A percentile compares a stretch with the other conserved stretches of the same genome.
Evolutionary conservation across 2,113 vertebrate genomes (phyloP).

Genomic region (Channa maculata): DNA sequence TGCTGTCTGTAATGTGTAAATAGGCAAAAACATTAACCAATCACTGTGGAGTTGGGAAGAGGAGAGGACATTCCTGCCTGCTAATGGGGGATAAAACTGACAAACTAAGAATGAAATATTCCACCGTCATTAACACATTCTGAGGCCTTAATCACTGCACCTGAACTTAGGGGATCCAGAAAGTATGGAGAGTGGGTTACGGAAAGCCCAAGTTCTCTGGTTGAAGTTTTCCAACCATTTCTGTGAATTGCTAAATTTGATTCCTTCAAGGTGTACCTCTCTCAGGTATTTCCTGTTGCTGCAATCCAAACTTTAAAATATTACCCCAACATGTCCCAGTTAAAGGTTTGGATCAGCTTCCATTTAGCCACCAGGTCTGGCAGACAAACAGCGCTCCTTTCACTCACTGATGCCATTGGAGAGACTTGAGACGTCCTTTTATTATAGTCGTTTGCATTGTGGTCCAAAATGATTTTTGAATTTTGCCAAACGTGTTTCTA

Average conservation of each 20-base stretch:
- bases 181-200: constrained; percentile 12
- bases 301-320: constrained; percentile 75
- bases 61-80: constrained; percentile 73
- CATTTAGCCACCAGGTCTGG: constrained; percentile 57
- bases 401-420: constrained; percentile 55
- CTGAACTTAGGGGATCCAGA: constrained; percentile 52
- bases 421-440: constrained; percentile 49
- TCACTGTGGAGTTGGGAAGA: constrained; percentile 28
- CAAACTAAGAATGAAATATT: constrained; percentile 70
- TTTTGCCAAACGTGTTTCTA: constrained; percentile 23
- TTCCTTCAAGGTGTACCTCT: constrained; percentile 67
- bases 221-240: constrained; percentile 62
- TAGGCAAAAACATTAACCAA: constrained; percentile 50
- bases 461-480: constrained; percentile 45
- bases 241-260: constrained; percentile 60
- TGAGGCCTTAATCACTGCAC: constrained; percentile 59
- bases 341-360: constrained; percentile 64
- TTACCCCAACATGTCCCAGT: constrained; percentile 62
- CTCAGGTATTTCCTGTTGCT: constrained; percentile 79
- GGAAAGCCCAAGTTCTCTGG: constrained; percentile 23
- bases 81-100: constrained; percentile 76
- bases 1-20: constrained; percentile 62
- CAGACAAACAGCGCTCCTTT: constrained; percentile 70
- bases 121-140: constrained; percentile 61
- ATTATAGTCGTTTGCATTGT: constrained; percentile 62